Percentiles rank a stretch among this genome's conserved stretches.
These are phyloP conservation scores for Leptatherina wallacei DNA, from an alignment of 2,797 vertebrate species.

Conservation along the genomic window DNA sequence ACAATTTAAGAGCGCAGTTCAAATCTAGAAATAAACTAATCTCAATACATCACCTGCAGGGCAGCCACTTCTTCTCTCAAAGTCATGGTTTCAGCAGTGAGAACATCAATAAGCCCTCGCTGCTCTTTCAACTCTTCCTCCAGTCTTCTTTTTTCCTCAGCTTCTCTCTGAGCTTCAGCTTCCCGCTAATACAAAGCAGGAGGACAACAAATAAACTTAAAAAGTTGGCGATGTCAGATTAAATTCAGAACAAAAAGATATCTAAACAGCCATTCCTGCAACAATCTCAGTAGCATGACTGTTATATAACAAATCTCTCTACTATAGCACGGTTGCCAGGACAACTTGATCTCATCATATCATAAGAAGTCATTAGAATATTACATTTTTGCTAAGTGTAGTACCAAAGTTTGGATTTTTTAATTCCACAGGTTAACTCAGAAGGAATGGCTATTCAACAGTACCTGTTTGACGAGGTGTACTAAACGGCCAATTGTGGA, in stretches of 20 bases:
- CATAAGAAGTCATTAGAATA: neutral
- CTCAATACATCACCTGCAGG: constrained; percentile 79
- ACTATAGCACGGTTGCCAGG: too few relatives aligned
- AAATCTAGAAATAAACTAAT: neutral
- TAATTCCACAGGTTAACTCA: neutral
- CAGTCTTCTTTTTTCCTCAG: constrained; percentile 76
- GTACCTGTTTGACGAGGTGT: constrained; percentile 87
- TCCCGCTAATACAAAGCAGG: constrained; percentile 79
- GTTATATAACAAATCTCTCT: neutral
- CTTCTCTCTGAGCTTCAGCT: constrained; percentile 79
- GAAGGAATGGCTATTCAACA: neutral
- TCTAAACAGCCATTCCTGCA: neutral
- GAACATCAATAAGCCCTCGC: constrained; percentile 88
- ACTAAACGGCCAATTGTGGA: constrained; percentile 88
- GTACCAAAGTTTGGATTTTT: neutral
- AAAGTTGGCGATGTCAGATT: neutral
- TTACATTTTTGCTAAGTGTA: neutral
- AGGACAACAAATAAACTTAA: neutral
- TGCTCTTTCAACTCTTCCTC: constrained; percentile 86
- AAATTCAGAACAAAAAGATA: neutral
- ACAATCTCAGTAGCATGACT: too few relatives aligned
- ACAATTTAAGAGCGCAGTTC: neutral
- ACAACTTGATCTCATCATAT: neutral
- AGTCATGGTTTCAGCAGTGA: constrained; percentile 90
- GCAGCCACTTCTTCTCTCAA: constrained; percentile 84